A percentile compares a stretch with the other conserved stretches of the same genome.
Evolutionary conservation across 2,888 invertebrate species (phyloP).

Genomic region (Microdon myrmicae): DNA sequence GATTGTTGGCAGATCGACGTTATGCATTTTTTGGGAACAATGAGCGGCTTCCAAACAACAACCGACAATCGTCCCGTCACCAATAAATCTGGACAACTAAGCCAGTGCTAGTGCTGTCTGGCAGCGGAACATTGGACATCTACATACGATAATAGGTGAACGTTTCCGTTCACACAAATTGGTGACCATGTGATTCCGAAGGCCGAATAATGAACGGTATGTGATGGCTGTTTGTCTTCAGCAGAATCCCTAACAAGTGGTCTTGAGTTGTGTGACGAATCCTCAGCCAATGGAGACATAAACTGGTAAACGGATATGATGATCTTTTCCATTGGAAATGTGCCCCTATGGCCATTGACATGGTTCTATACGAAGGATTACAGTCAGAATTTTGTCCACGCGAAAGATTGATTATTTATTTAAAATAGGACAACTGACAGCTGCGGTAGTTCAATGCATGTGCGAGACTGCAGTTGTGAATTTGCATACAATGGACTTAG

Average conservation of each 20-base stretch:
- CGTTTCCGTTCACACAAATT: constrained; percentile 37
- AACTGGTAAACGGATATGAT: constrained; percentile 26
- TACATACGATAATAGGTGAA: constrained; percentile 44
- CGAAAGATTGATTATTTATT: constrained; percentile 36
- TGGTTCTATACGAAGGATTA: constrained; percentile 21
- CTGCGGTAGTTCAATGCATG: constrained; percentile 30
- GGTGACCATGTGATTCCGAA: constrained; percentile 25
- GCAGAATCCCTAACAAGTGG: constrained; percentile 33
- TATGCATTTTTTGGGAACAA: constrained; percentile 2
- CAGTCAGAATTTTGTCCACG: constrained; percentile 15
- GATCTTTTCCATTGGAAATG: constrained; percentile 42
- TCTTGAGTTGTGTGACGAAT: constrained; percentile 32
- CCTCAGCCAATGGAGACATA: constrained; percentile 3
- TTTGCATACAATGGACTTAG: constrained; percentile 50
- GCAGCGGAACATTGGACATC: constrained; percentile 11
- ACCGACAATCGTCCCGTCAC: neutral
- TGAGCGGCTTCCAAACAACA: constrained; percentile 3
- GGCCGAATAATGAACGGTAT: constrained; percentile 43
- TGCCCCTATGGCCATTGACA: constrained; percentile 36
- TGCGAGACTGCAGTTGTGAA: constrained; percentile 19
- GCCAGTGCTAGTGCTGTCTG: neutral
- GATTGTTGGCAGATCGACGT: constrained; percentile 2
- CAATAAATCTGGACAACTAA: constrained; percentile 21
- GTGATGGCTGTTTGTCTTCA: constrained; percentile 43
- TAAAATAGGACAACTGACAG: constrained; percentile 17